These are phyloP conservation scores for Ardeotis arabs DNA, from an alignment of 2,113 vertebrate genomes.

Conservation along the genomic window DNA sequence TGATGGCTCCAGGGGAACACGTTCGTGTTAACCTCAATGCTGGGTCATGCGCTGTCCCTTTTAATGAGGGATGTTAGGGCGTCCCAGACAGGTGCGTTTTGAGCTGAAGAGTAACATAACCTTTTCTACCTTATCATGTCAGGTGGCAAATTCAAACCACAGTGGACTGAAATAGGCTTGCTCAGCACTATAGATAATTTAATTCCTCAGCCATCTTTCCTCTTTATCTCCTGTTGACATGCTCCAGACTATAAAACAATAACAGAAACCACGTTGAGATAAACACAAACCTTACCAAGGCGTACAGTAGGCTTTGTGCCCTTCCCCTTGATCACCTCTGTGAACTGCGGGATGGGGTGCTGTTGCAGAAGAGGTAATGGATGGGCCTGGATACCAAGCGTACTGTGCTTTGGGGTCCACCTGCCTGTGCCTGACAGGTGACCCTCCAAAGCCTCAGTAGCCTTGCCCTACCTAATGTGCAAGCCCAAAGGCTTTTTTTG, in stretches of 20 bases:
- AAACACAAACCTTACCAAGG: not conserved
- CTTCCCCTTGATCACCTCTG: not conserved
- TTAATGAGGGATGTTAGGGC: constrained; percentile 43
- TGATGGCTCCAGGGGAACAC: not conserved
- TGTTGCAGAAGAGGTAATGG: not conserved
- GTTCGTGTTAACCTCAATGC: not conserved
- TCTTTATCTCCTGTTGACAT: constrained; percentile 19
- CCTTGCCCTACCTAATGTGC: not conserved
- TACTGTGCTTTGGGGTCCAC: not conserved
- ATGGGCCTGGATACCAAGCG: not conserved
- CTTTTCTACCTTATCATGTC: constrained; percentile 51
- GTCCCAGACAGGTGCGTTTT: constrained; percentile 18
- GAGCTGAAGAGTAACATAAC: constrained; percentile 20
- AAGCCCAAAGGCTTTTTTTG: not conserved
- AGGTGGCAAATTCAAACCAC: constrained; percentile 52
- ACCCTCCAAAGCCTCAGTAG: not conserved
- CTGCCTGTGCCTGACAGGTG: not conserved
- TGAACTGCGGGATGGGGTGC: not conserved
- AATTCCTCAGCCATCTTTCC: constrained; percentile 35
- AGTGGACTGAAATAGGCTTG: constrained; percentile 8
- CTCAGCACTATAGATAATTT: constrained; percentile 37
- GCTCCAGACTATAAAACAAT: constrained; percentile 10
- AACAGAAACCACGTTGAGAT: not conserved
- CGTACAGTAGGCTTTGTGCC: not conserved
- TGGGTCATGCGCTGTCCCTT: constrained; percentile 18